phyloP scores from a whole-genome alignment of 2,113 vertebrate species.

The Odocoileus virginianus region DNA sequence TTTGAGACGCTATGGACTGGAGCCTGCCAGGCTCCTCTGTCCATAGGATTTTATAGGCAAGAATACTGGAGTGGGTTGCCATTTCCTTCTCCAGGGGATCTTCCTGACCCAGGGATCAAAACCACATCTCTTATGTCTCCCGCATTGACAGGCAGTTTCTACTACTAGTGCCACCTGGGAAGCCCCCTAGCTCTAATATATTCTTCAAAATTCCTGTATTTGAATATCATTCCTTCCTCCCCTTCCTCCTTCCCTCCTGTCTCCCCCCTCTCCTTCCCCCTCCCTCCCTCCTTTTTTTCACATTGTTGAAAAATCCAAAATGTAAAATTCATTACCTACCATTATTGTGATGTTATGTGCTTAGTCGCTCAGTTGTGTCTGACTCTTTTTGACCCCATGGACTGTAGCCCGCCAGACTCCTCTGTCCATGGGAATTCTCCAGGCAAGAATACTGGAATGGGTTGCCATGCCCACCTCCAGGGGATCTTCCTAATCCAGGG shows the following conservation, averaged over 20 bases:
- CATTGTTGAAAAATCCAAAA: background rate
- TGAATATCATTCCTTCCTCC: background rate
- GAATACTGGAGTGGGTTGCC: background rate
- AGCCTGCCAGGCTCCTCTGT: background rate
- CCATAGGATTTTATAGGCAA: background rate
- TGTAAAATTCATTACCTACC: background rate
- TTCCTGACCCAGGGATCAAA: background rate
- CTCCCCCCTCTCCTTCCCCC: rapidly evolving
- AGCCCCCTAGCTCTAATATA: background rate
- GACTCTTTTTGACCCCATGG: background rate
- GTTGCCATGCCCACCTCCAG: background rate
- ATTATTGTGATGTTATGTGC: background rate
- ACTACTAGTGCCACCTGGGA: background rate
- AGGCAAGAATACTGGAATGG: background rate
- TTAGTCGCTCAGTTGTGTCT: background rate
- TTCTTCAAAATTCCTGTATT: background rate
- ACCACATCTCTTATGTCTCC: background rate
- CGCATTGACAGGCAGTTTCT: background rate
- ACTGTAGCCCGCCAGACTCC: background rate
- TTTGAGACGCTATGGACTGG: background rate
- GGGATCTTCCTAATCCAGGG: background rate
- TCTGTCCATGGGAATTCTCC: background rate
- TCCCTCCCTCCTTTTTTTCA: background rate
- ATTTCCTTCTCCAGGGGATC: background rate
- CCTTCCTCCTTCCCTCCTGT: rapidly evolving